Evolutionary conservation across 2,888 invertebrate genomes (phyloP), one percentile per base, ranked within the genome.

Genomic region (Baccha elongata): DNA sequence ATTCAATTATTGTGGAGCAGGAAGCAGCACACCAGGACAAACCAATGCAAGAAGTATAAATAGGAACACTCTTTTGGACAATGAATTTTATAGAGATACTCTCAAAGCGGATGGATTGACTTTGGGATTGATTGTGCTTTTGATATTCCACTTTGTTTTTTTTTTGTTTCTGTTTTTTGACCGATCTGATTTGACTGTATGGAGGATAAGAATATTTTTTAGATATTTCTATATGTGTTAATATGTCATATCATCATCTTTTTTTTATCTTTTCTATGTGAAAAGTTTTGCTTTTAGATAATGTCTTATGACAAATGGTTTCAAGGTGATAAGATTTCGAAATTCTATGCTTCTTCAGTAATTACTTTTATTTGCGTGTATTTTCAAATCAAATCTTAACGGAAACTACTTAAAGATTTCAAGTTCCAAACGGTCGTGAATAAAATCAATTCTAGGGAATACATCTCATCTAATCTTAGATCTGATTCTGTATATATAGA

Each of bases 1-100:
- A 86, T 85, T 86, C 85, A 86, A 86, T 86, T 85, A 86, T 84
- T 79, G 72, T 55, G 15, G 60, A 52, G 73, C 48, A 62, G 79
- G 50, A 67, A 62, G 42, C 50, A 32, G 23, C 13, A 62, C 53
- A 4, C 46, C 5, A 37, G 53, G 40, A 37, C 7, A 42, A 23
- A 55, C 32, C 68, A 21, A 71, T 26, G 42, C 44, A 42, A 46
- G 58, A 58, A 23, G 42, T 26, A 32, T 32, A 23, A n/a, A n/a
- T 48, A 15, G 71, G 17, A 29, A 26, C 17, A 46, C 48, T 44
- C 68, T 52, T 65, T 53, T 73, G 68, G 74, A 74, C 81, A 72
- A 65, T 40, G 76, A 81, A 71, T 72, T 76, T 81, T 76, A 76
- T 76, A 81, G 83, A 72, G 78, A 83, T 78, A 64, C 53, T 48